Conservation (phyloP, 1,140 invertebrate species). For the Melipona quadrifasciata region DNA sequence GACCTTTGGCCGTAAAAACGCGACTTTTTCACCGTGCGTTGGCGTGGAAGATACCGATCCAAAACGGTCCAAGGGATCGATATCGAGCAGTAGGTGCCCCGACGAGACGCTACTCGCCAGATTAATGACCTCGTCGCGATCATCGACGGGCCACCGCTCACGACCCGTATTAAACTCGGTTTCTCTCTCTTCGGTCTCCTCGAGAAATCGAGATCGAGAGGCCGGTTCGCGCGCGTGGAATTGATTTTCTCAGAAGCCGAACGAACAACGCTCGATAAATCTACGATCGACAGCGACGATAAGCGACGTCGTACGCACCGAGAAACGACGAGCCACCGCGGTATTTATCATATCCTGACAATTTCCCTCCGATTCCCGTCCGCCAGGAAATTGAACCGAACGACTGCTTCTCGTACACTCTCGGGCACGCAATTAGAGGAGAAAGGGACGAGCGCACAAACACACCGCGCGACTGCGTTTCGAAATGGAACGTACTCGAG, state of each 20-base stretch:
- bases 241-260: conserved; percentile 69
- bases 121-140: conserved; percentile 72
- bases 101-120: conserved; percentile 66
- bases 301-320: conserved; percentile 18
- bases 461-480: background rate
- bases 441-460: background rate
- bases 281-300: conserved; percentile 30
- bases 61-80: conserved; percentile 56
- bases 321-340: background rate
- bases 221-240: conserved; percentile 61
- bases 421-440: conserved; percentile 18
- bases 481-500: background rate
- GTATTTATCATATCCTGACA: conserved; percentile 41
- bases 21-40: no score
- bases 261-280: conserved; percentile 50
- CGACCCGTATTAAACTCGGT: conserved; percentile 68
- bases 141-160: conserved; percentile 62
- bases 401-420: background rate
- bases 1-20: no score
- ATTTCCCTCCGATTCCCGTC: background rate
- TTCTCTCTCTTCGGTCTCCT: conserved; percentile 37
- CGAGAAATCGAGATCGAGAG: conserved; percentile 72
- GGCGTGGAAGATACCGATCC: background rate
- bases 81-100: conserved; percentile 58
- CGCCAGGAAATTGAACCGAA: conserved; percentile 32